phyloP scores from a whole-genome alignment of 53 echinoderm and acorn worm genomes.

The Temnopleurus reevesii region DNA sequence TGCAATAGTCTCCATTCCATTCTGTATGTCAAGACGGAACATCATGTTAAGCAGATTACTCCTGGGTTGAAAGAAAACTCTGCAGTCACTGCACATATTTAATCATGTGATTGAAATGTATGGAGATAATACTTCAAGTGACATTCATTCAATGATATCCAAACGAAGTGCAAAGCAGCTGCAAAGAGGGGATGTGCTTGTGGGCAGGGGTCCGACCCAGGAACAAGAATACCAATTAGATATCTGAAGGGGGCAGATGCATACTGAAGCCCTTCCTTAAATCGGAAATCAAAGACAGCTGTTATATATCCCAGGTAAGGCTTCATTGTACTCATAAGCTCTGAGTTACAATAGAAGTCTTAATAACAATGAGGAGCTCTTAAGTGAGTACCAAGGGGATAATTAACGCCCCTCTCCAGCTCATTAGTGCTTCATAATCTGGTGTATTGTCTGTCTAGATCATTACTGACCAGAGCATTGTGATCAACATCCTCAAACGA shows the following conservation, averaged over 20 bases:
- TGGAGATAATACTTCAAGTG: not conserved
- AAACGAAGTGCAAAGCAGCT: not conserved
- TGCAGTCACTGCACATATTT: not conserved
- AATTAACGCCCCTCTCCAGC: conserved; percentile 16
- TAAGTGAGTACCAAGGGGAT: conserved; percentile 31
- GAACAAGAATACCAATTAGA: not conserved
- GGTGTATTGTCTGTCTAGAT: not conserved
- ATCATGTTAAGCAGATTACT: no score
- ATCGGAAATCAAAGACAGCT: not conserved
- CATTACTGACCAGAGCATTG: not conserved
- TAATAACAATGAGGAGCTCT: conserved; percentile 23
- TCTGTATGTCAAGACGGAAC: no score
- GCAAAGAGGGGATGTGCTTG: not conserved
- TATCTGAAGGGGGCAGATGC: not conserved
- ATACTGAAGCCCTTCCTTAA: not conserved
- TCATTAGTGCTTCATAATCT: not conserved
- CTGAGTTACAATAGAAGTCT: not conserved
- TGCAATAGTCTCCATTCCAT: no score
- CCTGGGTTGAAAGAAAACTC: no score
- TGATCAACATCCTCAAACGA: not conserved
- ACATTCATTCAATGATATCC: not conserved
- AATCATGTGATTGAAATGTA: not conserved
- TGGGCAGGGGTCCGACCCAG: not conserved
- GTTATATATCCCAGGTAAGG: not conserved
- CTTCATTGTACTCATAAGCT: conserved; percentile 8